These are phyloP conservation scores for Anguilla megastoma DNA, from an alignment of 2,797 vertebrate genomes.

Conservation along the genomic window DNA sequence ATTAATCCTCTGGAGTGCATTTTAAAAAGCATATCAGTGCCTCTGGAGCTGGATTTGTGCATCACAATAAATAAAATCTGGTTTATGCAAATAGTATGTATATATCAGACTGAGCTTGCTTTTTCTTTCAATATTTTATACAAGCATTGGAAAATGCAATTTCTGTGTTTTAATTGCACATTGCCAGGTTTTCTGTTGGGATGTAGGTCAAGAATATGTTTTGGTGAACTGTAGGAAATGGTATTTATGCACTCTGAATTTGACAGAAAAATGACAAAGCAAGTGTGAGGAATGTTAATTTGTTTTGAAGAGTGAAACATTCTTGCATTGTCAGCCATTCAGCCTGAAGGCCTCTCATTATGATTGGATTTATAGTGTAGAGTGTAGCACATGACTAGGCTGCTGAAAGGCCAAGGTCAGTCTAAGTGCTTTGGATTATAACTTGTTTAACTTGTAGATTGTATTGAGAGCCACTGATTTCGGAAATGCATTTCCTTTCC, in stretches of 20 bases:
- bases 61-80: not conserved
- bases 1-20: not conserved
- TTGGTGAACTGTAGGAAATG: not conserved
- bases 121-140: not conserved
- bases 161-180: not conserved
- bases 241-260: not conserved
- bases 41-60: not conserved
- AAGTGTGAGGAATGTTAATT: conserved; percentile 11
- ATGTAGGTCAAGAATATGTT: not conserved
- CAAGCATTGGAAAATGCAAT: not conserved
- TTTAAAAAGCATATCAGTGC: not conserved
- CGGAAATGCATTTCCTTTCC: not conserved
- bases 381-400: not conserved
- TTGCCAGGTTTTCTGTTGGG: not conserved
- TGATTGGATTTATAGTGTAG: not conserved
- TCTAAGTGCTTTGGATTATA: not conserved
- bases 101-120: not conserved
- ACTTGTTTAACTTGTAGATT: not conserved
- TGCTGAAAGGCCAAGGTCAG: conserved; percentile 3
- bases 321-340: conserved; percentile 6
- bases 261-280: conserved; percentile 1
- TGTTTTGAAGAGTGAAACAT: conserved; percentile 6
- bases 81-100: not conserved
- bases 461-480: not conserved
- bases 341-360: not conserved